Conservation (phyloP, 2,888 invertebrate genomes). For the Rambutsinella grinnellia region DNA sequence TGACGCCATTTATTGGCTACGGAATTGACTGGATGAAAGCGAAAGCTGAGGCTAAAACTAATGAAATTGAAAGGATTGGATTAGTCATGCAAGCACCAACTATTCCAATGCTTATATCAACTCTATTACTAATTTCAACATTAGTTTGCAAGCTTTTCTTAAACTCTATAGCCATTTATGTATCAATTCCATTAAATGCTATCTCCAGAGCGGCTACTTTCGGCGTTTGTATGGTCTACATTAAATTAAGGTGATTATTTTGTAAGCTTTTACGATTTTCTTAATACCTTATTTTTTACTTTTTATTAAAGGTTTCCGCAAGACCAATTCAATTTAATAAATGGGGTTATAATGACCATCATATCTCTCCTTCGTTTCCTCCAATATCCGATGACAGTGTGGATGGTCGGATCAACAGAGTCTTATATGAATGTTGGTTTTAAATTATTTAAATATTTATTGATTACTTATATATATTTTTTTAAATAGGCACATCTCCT, state of each 20-base stretch:
- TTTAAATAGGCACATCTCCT: constrained; percentile 64
- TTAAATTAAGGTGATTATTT: constrained; percentile 68
- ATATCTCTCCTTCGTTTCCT: constrained; percentile 66
- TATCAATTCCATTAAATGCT: constrained; percentile 67
- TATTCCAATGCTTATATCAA: constrained; percentile 51
- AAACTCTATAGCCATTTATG: constrained; percentile 64
- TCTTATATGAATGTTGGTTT: no score
- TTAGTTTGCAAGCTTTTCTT: constrained; percentile 62
- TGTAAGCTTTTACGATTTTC: no score
- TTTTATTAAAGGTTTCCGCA: constrained; percentile 68
- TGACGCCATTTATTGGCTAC: constrained; percentile 61
- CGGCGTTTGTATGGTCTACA: constrained; percentile 67
- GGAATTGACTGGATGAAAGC: constrained; percentile 58
- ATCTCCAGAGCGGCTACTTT: constrained; percentile 67
- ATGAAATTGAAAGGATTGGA: no score
- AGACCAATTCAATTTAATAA: constrained; percentile 67
- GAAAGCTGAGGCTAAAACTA: no score
- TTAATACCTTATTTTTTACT: no score
- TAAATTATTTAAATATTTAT: no score
- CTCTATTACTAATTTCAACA: constrained; percentile 36
- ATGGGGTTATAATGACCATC: constrained; percentile 68
- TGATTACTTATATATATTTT: no score
- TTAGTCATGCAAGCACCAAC: constrained; percentile 62
- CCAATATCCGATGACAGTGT: constrained; percentile 67
- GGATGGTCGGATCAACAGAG: constrained; percentile 63